These are phyloP conservation scores for Tetraneura akinire DNA, from an alignment of 1,140 invertebrate species.

Conservation along the genomic window DNA sequence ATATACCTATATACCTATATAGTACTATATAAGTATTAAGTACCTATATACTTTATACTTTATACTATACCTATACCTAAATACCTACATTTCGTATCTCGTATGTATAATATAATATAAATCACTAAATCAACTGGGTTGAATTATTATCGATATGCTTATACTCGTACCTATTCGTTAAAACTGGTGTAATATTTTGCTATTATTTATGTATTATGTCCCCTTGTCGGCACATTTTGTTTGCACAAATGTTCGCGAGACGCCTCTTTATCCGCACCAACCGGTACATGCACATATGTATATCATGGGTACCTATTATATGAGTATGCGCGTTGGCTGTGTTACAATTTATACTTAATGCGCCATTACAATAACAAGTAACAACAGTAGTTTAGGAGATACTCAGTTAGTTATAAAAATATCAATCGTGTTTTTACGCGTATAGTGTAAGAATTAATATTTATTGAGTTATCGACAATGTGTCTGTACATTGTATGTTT, in stretches of 20 bases:
- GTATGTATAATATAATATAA: too few species aligned
- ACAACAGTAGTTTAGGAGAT: too few species aligned
- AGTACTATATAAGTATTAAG: too few species aligned
- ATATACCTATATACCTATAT: too few species aligned
- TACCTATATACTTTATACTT: too few species aligned
- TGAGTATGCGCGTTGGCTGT: not conserved
- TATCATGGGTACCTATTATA: too few species aligned
- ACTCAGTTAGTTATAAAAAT: not conserved
- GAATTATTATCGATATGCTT: too few species aligned
- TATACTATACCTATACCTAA: too few species aligned
- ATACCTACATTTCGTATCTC: too few species aligned
- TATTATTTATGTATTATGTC: conserved; percentile 1
- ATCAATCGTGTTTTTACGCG: not conserved
- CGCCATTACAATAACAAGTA: not conserved
- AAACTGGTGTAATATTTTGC: not conserved
- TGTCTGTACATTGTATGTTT: not conserved
- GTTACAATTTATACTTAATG: too few species aligned
- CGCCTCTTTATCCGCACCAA: conserved; percentile 11
- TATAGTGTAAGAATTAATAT: too few species aligned
- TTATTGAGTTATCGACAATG: conserved; percentile 17
- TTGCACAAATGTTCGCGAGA: conserved; percentile 35
- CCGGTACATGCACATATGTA: not conserved
- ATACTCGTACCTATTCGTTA: not conserved
- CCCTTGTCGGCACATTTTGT: conserved; percentile 25
- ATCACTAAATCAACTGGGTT: too few species aligned